Evolutionary conservation across 2,797 vertebrate species (phyloP), one percentile per base, ranked within the genome.

Genomic region (Crenichthys baileyi): DNA sequence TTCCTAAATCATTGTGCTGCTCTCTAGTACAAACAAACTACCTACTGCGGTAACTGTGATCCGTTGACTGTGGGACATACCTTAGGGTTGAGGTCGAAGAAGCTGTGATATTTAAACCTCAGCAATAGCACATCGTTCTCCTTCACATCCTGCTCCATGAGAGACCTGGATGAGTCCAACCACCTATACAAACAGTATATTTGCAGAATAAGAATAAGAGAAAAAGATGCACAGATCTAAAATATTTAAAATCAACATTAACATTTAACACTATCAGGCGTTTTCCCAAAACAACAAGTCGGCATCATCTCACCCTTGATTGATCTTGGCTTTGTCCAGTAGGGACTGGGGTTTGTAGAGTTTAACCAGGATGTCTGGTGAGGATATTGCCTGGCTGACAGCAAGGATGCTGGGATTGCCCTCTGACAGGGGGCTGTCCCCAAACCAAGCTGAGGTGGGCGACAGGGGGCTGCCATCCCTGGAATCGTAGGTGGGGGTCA

Each of bases 1-100:
- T 58, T 1, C 6, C 11, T 73, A 18, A 46, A 46, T 26, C 5
- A 48, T 70, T 5, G 15, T 44, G 48, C 26, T 44, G 7, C 44
- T 46, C 24, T 16, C 15, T 46, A 60, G 51, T 5, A 44, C 36
- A n/a, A 13, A 65, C 36, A 22, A 39, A 67, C 9, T 41, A 41
- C 20, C 9, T 41, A 13, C 20, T 67, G 53, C 1, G 60, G 1
- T 72, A 70, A 51, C 7, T 72, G 36, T 46, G 31, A 2, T 48
- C 55, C 0, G 5, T 11, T 65, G 22, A 61, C 3, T 41, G 7
- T 68, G 31, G 26, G 11, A 73, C 51, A 24, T 96, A 99, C 98
- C 98, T 99, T 99, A 61, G 98, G 98, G 93, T 99, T 99, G 92
- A 99, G 97, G 95, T 99, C 98, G 92, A 99, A 99, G 95, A 99